These are phyloP conservation scores for Phylloscopus whistleri DNA, from an alignment of 2,113 vertebrate genomes.

Conservation along the genomic window DNA sequence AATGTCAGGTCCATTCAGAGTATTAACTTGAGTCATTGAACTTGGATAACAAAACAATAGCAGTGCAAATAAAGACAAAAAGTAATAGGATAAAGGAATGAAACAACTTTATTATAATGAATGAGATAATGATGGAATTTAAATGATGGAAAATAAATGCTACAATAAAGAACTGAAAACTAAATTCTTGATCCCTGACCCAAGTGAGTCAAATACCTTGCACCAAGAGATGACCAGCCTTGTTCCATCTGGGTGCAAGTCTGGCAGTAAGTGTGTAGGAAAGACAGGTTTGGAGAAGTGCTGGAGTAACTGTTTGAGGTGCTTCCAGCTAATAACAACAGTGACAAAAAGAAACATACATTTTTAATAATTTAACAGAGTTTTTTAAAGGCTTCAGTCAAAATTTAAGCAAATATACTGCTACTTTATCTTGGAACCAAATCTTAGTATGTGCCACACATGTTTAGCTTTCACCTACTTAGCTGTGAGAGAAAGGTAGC, in stretches of 20 bases:
- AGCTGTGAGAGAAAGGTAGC: not conserved
- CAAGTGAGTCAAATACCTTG: conserved; percentile 72
- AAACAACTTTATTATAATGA: not conserved
- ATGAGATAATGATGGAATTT: not conserved
- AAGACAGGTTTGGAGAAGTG: conserved; percentile 81
- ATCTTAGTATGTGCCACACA: not conserved
- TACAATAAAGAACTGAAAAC: not conserved
- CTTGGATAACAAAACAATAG: not conserved
- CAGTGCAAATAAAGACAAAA: not conserved
- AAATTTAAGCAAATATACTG: not conserved
- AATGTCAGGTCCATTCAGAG: not conserved
- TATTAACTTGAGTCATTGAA: not conserved
- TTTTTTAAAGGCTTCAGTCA: not conserved
- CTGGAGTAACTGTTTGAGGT: conserved; percentile 75
- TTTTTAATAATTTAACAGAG: not conserved
- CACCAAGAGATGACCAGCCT: conserved; percentile 82
- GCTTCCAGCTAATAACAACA: conserved; percentile 69
- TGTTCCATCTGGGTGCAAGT: conserved; percentile 88
- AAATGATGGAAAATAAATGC: not conserved
- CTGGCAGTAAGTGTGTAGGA: conserved; percentile 80
- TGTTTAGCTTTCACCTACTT: not conserved
- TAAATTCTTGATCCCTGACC: not conserved
- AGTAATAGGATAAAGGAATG: not conserved
- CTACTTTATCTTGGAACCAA: not conserved
- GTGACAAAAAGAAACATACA: not conserved